A percentile compares a stretch with the other conserved stretches of the same genome.
Evolutionary conservation across 2,113 vertebrate genomes (phyloP).

Genomic region (Paracyprichromis sp.): DNA sequence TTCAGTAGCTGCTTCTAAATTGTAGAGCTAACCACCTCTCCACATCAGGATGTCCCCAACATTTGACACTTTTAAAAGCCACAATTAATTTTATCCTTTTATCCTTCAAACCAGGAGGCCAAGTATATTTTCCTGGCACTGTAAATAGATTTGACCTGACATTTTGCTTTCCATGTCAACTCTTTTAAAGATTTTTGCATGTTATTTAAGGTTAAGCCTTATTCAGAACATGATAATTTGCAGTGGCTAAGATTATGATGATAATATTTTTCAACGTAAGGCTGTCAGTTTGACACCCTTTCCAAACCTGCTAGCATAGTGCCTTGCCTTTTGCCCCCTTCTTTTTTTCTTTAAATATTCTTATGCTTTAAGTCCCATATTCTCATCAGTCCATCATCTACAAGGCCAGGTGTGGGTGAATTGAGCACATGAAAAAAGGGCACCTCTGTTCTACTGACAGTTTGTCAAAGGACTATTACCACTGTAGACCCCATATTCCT

Average conservation of each 20-base stretch:
- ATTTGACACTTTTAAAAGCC: background rate
- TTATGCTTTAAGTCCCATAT: background rate
- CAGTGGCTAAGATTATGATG: background rate
- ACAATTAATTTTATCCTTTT: background rate
- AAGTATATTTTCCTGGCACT: background rate
- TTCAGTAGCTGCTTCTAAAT: background rate
- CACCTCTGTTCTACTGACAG: background rate
- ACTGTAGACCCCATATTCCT: background rate
- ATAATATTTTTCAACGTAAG: background rate
- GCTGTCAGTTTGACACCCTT: background rate
- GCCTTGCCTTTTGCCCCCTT: background rate
- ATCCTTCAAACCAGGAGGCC: background rate
- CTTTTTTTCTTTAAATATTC: background rate
- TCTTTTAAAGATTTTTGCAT: background rate
- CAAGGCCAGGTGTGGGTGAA: background rate
- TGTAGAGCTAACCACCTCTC: background rate
- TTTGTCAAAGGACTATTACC: background rate
- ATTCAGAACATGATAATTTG: background rate
- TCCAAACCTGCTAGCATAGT: background rate
- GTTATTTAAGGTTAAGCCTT: background rate
- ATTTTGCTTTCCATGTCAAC: background rate
- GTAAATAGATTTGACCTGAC: background rate
- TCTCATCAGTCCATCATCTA: background rate
- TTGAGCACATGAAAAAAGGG: background rate
- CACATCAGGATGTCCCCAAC: background rate